These are phyloP conservation scores for Arion vulgaris DNA, from an alignment of 1,140 invertebrate genomes.

Conservation along the genomic window DNA sequence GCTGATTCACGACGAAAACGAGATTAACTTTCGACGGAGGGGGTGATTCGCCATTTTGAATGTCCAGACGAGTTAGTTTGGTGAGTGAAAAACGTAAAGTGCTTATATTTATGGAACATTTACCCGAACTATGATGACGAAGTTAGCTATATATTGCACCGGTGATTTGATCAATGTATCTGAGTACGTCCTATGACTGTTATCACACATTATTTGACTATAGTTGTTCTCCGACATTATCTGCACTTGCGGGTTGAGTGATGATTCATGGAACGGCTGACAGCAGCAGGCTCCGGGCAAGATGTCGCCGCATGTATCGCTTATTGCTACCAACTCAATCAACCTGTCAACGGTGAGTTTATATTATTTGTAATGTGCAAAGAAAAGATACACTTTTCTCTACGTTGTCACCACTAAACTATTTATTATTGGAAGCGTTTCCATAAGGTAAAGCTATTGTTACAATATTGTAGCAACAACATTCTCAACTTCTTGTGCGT, in stretches of 20 bases:
- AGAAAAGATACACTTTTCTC: too few relatives aligned
- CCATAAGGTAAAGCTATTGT: too few relatives aligned
- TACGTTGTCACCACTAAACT: too few relatives aligned
- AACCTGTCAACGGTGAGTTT: slow-evolving; percentile 32
- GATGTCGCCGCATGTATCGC: slow-evolving; percentile 37
- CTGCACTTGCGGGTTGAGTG: slow-evolving; percentile 32
- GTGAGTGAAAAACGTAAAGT: not conserved
- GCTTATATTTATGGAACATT: not conserved
- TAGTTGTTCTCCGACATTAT: not conserved
- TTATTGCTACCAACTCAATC: slow-evolving; percentile 43
- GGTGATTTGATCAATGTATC: not conserved
- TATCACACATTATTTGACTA: not conserved
- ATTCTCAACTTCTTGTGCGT: too few relatives aligned
- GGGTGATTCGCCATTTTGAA: slow-evolving; percentile 51
- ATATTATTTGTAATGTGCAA: not conserved
- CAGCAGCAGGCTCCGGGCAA: slow-evolving; percentile 35
- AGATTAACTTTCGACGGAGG: slow-evolving; percentile 34
- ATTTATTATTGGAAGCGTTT: too few relatives aligned
- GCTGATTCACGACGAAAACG: not conserved
- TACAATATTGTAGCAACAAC: too few relatives aligned
- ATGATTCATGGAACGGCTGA: slow-evolving; percentile 50
- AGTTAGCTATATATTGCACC: not conserved
- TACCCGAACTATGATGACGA: not conserved
- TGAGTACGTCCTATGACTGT: not conserved
- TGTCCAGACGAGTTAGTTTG: not conserved